Evolutionary conservation across 1,140 invertebrate species (phyloP), one percentile per base, ranked within the genome.

Genomic region (Trialeurodes vaporariorum): DNA sequence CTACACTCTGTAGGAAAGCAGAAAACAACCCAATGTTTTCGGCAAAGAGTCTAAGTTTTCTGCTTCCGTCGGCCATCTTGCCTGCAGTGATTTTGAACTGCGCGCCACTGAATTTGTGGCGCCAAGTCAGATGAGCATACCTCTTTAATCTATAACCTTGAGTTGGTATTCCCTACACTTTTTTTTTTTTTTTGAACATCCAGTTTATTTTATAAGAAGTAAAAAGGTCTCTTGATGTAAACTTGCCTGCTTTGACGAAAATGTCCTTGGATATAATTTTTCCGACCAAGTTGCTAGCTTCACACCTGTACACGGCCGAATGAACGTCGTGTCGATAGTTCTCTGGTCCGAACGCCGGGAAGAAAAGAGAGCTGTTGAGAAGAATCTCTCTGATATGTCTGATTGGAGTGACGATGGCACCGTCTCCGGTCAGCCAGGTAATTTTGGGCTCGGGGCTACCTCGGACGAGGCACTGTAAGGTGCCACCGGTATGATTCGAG

Each of bases 401-500:
- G 34, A 92, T 83, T 72, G 87, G 85, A 27, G 82, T 82, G 24
- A 85, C 84, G 61, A 84, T 84, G 69, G 84, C 83, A 49, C 88
- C 89, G 72, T 88, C 59, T 26, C 65, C 79, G 72, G 83, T 79
- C 60, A 84, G 77, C 90, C 90, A 92, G 75, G 87, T 85, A 73
- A 91, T 79, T 77, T 85, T 71, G 0, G 88, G 88, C 72, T 84
- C 80, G 40, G 91, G 91, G 76, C 85, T 86, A 61, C 91, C 91
- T 72, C 87, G 85, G 9, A 89, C 89, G 58, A 86, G 83, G 74
- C 92, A 94, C 76, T 90, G 89, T 70, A 93, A 83, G 71, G 85
- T 82, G n/a, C 86, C 84, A 5, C 90, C 90, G 12, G 87, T 86
- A 77, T 88, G 87, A 81, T 93, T 93, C 71, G 90, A 88, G 80